These are phyloP conservation scores for human DNA, from an alignment of 2,113 vertebrate species.

Conservation along the genomic window DNA sequence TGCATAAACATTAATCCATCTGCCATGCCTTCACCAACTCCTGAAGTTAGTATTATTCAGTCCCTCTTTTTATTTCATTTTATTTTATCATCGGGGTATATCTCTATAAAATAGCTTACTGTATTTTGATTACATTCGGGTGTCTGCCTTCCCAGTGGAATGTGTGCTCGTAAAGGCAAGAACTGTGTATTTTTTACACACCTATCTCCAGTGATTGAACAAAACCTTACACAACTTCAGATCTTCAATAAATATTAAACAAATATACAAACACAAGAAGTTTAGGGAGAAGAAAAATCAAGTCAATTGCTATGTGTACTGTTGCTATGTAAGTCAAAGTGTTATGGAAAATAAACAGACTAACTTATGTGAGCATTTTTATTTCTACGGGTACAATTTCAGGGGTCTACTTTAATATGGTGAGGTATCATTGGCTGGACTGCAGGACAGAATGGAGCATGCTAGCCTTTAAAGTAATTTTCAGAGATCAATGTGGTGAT, in stretches of 20 bases:
- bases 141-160: not conserved
- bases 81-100: not conserved
- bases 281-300: not conserved
- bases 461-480: conserved; percentile 30
- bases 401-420: not conserved
- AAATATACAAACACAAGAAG: not conserved
- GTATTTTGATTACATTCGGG: not conserved
- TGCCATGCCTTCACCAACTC: not conserved
- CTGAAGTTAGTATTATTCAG: not conserved
- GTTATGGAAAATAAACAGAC: not conserved
- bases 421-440: not conserved
- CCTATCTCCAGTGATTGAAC: not conserved
- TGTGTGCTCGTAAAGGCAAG: not conserved
- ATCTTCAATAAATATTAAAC: conserved; percentile 8
- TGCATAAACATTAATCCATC: not conserved
- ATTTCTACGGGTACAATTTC: not conserved
- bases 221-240: not conserved
- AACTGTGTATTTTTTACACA: not conserved
- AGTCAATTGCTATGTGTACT: not conserved
- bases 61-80: not conserved
- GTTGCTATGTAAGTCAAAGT: not conserved
- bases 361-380: not conserved
- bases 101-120: not conserved
- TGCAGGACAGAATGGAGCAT: not conserved
- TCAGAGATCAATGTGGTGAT: conserved; percentile 14